Base-by-base conservation (phyloP, 2,888 invertebrate genomes). In the Pollenia griseotomentosa region DNA sequence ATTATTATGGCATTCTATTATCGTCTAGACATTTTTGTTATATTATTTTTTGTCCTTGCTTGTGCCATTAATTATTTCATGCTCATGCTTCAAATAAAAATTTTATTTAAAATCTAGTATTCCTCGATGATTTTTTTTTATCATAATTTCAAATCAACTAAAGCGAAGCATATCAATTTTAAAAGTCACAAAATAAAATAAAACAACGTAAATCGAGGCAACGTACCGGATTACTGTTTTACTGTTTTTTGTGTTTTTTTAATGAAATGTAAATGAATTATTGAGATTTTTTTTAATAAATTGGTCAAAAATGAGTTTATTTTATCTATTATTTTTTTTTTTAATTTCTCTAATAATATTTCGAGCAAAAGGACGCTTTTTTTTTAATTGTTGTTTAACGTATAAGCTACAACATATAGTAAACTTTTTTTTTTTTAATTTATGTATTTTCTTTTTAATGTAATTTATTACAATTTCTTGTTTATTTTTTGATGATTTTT, bases 381-480 rank as follows among this genome's bases (percentile, higher is more conserved):
- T 83, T 79, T 78, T 85, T 83, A 89, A 81, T 84, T 70, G 75
- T 85, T 86, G 83, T 80, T 86, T 87, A 85, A 88, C 83, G 84
- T 85, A 68, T 63, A 87, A 70, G 59, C 83, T 85, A 84, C 84
- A 80, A 74, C 73, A 84, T 74, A 79, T 61, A 73, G 57, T 73
- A 82, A 40, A 66, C n/a, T 51, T 40, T 40, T 33, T 33, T 33
- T 6, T 33, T 19, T 1, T 19, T 46, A 14, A 10, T 66, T 44
- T 68, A 23, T 68, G 14, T 63, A 42, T 53, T 51, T n/a, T 61
- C 2, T 59, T 79, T 70, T 53, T 71, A 23, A 61, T 19, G 68
- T 71, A 53, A 75, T 75, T 78, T 79, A 79, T 71, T 83, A 75
- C 65, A 88, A 75, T 79, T 65, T 70, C 80, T 53, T 51, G 44